Percentiles rank a stretch among this genome's conserved stretches.
Conservation (phyloP, 2,888 invertebrate genomes). For the Papilio demoleus region DNA sequence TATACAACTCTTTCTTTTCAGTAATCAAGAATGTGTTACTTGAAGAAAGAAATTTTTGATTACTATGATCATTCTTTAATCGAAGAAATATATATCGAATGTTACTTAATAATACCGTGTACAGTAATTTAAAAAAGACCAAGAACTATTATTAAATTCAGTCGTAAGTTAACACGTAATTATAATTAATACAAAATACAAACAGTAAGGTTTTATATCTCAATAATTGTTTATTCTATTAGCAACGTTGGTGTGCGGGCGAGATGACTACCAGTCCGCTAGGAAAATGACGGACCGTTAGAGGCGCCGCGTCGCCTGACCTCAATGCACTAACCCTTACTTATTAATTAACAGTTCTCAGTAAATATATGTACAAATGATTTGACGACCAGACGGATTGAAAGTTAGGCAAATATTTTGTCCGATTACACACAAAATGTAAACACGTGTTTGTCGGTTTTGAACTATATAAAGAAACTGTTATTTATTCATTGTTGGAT, state of each 20-base stretch:
- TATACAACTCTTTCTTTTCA: too few relatives aligned
- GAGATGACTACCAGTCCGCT: conserved; percentile 41
- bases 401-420: conserved; percentile 10
- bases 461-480: too few relatives aligned
- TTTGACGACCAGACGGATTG: background rate
- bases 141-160: background rate
- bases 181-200: background rate
- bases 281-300: conserved; percentile 43
- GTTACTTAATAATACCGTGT: too few relatives aligned
- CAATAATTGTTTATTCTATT: background rate
- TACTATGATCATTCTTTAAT: too few relatives aligned
- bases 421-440: too few relatives aligned
- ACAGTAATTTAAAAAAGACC: too few relatives aligned
- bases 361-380: conserved; percentile 11
- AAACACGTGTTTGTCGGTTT: too few relatives aligned
- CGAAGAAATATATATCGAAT: too few relatives aligned
- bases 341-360: conserved; percentile 31
- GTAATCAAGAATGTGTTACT: too few relatives aligned
- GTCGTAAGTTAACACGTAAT: background rate
- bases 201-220: too few relatives aligned
- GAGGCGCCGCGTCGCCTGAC: conserved; percentile 37
- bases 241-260: conserved; percentile 2
- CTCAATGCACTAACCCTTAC: conserved; percentile 35
- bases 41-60: too few relatives aligned
- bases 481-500: too few relatives aligned